A percentile compares a stretch with the other conserved stretches of the same genome.
Conservation (phyloP, 2,113 vertebrate species). For the Hystrix cristata region DNA sequence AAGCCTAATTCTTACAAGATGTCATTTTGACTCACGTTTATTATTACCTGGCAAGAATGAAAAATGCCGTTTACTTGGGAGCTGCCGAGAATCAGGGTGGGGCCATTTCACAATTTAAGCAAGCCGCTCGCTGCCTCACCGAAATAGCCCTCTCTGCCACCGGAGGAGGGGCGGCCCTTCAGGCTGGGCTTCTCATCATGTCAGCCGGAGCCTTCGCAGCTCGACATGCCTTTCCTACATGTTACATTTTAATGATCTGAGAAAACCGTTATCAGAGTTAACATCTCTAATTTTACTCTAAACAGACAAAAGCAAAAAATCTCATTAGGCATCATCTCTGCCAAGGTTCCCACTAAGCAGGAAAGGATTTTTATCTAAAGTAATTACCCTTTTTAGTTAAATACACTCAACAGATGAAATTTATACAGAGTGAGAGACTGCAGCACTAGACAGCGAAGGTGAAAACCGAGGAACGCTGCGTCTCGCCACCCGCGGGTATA, state of each 20-base stretch:
- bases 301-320: conserved; percentile 77
- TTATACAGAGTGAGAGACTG: conserved; percentile 69
- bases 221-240: conserved; percentile 79
- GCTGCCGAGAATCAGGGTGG: conserved; percentile 74
- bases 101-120: conserved; percentile 80
- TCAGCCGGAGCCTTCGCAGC: conserved; percentile 81
- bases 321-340: conserved; percentile 82
- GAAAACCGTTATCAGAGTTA: conserved; percentile 84
- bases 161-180: conserved; percentile 84
- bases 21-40: conserved; percentile 73
- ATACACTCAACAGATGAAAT: conserved; percentile 81
- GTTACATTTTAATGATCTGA: conserved; percentile 82
- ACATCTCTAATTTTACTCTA: conserved; percentile 80
- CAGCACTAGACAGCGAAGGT: conserved; percentile 64
- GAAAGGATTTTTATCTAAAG: conserved; percentile 81
- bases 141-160: conserved; percentile 86
- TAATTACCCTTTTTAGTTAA: conserved; percentile 84
- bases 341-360: conserved; percentile 80
- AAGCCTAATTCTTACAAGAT: conserved; percentile 71
- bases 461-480: conserved; percentile 47
- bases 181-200: conserved; percentile 82
- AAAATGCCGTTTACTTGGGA: conserved; percentile 68
- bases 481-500: not conserved
- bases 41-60: conserved; percentile 68
- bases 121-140: conserved; percentile 78